Percentiles rank a stretch among this genome's conserved stretches.
Conservation (phyloP, 2,888 invertebrate genomes). For the Sarcophaga rosellei region DNA sequence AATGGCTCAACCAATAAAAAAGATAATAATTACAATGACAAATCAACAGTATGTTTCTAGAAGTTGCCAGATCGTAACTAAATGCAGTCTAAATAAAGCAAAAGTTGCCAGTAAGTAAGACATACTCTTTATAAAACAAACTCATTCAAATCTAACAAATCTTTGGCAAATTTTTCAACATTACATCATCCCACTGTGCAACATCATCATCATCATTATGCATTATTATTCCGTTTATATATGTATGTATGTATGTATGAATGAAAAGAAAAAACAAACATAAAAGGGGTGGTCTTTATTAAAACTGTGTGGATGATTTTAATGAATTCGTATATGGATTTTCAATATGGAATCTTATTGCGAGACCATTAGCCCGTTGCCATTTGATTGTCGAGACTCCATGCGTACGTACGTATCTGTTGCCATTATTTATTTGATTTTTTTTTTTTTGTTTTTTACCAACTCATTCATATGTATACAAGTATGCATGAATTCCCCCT, state of each 20-base stretch:
- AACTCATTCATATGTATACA: conserved; percentile 66
- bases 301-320: conserved; percentile 40
- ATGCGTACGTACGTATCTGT: conserved; percentile 64
- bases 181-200: conserved; percentile 38
- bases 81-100: too few relatives aligned
- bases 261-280: conserved; percentile 33
- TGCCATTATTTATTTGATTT: conserved; percentile 55
- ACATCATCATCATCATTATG: conserved; percentile 24
- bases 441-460: conserved; percentile 51
- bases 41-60: too few relatives aligned
- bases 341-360: conserved; percentile 33
- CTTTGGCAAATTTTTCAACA: not conserved
- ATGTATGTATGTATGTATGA: too few relatives aligned
- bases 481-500: conserved; percentile 52
- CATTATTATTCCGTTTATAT: not conserved
- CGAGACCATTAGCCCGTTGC: not conserved
- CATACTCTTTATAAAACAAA: too few relatives aligned
- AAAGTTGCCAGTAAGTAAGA: too few relatives aligned
- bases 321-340: conserved; percentile 34
- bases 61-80: too few relatives aligned
- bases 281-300: conserved; percentile 66
- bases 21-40: too few relatives aligned
- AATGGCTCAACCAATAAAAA: too few relatives aligned
- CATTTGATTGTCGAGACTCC: conserved; percentile 53
- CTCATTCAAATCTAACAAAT: too few relatives aligned